Conservation (phyloP, 2,797 vertebrate genomes). For the Halcyon leucocephala region DNA sequence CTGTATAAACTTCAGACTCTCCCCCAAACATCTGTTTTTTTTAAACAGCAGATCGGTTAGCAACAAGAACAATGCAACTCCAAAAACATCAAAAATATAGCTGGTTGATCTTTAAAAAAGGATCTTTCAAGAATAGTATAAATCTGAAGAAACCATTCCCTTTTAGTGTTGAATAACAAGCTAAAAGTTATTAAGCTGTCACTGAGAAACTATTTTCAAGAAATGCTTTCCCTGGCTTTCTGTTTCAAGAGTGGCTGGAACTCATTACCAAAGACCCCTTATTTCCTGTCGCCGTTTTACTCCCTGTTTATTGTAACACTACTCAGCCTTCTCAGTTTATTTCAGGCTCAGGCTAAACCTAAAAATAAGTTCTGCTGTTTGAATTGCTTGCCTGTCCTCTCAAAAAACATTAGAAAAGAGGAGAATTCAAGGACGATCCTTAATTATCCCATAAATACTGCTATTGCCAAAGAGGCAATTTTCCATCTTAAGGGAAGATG, state of each 20-base stretch:
- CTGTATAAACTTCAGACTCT: conserved; percentile 72
- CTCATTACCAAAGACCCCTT: conserved; percentile 84
- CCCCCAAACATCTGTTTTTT: conserved; percentile 81
- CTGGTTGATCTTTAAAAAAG: conserved; percentile 73
- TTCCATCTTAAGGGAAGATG: conserved; percentile 10
- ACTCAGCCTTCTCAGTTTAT: conserved; percentile 77
- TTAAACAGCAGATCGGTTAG: conserved; percentile 21
- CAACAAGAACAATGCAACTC: conserved; percentile 68
- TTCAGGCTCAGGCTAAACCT: conserved; percentile 77
- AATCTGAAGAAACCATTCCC: conserved; percentile 63
- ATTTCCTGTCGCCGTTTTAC: conserved; percentile 82
- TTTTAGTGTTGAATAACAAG: conserved; percentile 70
- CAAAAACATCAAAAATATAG: conserved; percentile 76
- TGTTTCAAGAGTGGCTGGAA: conserved; percentile 82
- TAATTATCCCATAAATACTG: conserved; percentile 14
- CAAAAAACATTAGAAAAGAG: conserved; percentile 50
- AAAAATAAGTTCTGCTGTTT: conserved; percentile 78
- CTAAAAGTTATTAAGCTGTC: conserved; percentile 80
- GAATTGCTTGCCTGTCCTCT: conserved; percentile 72
- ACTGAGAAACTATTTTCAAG: conserved; percentile 84
- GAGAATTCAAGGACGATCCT: neutral
- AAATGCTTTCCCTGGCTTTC: conserved; percentile 78
- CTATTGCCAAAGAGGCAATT: conserved; percentile 20
- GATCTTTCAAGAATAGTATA: conserved; percentile 47
- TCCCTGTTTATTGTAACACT: conserved; percentile 74